Percentiles rank a stretch among this genome's conserved stretches.
Conservation (phyloP, 2,888 invertebrate genomes). For the Orthonevra nobilis region DNA sequence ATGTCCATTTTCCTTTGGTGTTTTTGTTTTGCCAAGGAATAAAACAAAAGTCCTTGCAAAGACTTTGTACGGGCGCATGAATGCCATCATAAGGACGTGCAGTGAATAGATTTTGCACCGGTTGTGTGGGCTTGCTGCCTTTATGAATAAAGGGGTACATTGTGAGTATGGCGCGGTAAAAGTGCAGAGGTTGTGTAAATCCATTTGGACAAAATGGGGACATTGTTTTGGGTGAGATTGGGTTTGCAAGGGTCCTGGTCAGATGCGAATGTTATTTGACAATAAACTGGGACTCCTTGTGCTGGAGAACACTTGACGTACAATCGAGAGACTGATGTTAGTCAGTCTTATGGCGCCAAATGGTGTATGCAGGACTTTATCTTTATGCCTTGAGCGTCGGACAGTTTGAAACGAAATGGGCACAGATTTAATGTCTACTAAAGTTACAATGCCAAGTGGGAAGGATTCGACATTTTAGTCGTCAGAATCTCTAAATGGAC, state of each 20-base stretch:
- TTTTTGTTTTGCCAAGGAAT: constrained; percentile 8
- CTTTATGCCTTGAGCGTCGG: constrained; percentile 23
- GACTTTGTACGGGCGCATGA: neutral
- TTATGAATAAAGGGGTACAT: constrained; percentile 57
- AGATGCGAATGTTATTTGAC: constrained; percentile 64
- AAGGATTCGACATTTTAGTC: neutral
- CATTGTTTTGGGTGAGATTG: constrained; percentile 51
- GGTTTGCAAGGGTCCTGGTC: constrained; percentile 33
- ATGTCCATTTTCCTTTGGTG: constrained; percentile 53
- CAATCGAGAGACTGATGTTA: neutral
- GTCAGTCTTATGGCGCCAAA: constrained; percentile 40
- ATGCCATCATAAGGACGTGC: constrained; percentile 51
- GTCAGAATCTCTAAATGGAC: no score
- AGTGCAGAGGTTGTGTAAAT: constrained; percentile 66
- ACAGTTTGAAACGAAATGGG: constrained; percentile 27
- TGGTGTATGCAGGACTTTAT: constrained; percentile 44
- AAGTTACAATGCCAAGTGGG: constrained; percentile 6
- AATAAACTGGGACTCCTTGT: constrained; percentile 62
- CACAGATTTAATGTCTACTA: constrained; percentile 38
- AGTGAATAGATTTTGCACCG: constrained; percentile 53
- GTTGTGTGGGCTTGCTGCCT: neutral
- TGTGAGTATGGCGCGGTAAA: constrained; percentile 52
- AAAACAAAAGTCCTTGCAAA: constrained; percentile 31
- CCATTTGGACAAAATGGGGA: constrained; percentile 61
- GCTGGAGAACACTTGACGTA: constrained; percentile 42